Conservation (phyloP, 2,113 vertebrate species). For the Hipposideros armiger region DNA sequence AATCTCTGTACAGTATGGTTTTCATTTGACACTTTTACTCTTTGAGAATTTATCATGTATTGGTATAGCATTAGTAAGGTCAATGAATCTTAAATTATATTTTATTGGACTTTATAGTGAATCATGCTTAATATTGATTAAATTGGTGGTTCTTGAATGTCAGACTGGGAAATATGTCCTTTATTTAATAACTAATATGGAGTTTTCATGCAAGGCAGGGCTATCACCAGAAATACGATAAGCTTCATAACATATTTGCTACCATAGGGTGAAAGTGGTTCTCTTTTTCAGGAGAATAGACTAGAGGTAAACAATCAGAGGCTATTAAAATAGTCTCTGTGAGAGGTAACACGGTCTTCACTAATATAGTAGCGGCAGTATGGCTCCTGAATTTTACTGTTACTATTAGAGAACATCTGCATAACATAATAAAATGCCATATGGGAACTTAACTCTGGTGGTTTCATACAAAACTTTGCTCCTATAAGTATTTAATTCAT, state of each 20-base stretch:
- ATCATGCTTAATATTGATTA: conserved; percentile 3
- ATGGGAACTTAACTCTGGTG: conserved; percentile 20
- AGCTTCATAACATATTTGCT: neutral
- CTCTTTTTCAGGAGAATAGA: neutral
- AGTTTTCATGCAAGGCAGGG: neutral
- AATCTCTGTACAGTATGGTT: neutral
- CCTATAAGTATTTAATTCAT: conserved; percentile 48
- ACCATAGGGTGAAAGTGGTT: neutral
- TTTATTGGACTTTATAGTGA: conserved; percentile 26
- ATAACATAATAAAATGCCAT: conserved; percentile 7
- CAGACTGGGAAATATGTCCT: neutral
- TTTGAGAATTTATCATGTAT: neutral
- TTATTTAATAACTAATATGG: conserved; percentile 26
- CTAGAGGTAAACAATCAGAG: neutral
- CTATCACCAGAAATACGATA: neutral
- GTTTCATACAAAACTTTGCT: conserved; percentile 19
- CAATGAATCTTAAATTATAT: conserved; percentile 44
- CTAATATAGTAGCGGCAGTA: neutral
- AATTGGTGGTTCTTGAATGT: conserved; percentile 41
- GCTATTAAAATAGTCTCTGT: neutral
- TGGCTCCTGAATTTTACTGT: conserved; percentile 1
- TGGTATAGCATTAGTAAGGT: neutral
- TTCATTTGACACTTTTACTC: neutral
- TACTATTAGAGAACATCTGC: neutral
- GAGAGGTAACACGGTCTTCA: neutral